Evolutionary conservation across 2,797 vertebrate species (phyloP).

Genomic region (Taeniopygia guttata): DNA sequence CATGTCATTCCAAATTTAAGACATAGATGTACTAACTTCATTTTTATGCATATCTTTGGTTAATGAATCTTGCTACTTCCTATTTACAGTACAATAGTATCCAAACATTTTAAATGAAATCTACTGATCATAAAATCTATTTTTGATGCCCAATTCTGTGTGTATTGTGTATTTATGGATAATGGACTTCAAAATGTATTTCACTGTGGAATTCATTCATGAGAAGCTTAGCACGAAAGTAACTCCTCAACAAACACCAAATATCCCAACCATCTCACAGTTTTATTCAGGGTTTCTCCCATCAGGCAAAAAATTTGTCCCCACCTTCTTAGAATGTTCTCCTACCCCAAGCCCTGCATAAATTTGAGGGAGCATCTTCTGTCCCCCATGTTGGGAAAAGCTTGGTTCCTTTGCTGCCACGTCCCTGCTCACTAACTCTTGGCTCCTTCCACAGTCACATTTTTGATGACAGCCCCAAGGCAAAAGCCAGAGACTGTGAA

Average conservation of each 20-base stretch:
- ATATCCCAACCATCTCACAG: not conserved
- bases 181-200: not conserved
- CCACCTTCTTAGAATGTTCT: not conserved
- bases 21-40: not conserved
- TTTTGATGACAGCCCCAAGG: not conserved
- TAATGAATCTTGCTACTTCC: not conserved
- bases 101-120: not conserved
- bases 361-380: not conserved
- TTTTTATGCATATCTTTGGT: not conserved
- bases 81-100: not conserved
- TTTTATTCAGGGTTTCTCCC: not conserved
- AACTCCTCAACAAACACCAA: not conserved
- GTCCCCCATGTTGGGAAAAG: not conserved
- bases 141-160: not conserved
- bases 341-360: not conserved
- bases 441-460: not conserved
- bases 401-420: not conserved
- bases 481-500: not conserved
- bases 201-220: not conserved
- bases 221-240: not conserved
- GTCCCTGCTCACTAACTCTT: not conserved
- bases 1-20: not conserved
- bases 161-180: not conserved
- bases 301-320: not conserved
- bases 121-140: not conserved